Evolutionary conservation across 2,113 vertebrate species (phyloP).

Genomic region (Gavia stellata): DNA sequence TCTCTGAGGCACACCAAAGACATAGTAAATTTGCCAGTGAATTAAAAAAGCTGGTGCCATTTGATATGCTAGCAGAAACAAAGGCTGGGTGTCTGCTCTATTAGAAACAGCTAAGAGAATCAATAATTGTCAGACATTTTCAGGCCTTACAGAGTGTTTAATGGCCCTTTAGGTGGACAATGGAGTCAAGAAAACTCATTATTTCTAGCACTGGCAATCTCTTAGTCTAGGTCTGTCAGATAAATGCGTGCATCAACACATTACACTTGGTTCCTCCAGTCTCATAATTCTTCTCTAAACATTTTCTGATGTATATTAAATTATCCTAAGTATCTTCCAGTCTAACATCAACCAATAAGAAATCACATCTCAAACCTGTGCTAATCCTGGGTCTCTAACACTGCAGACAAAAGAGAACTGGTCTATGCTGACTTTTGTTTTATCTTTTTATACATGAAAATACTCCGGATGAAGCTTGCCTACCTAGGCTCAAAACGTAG

Average conservation of each 20-base stretch:
- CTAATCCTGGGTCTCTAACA: neutral
- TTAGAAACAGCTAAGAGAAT: neutral
- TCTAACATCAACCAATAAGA: neutral
- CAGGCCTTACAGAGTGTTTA: neutral
- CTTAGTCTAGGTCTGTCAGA: neutral
- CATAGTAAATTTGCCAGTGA: neutral
- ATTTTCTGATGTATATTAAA: neutral
- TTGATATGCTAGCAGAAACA: neutral
- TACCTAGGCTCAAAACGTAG: neutral
- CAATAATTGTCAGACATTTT: neutral
- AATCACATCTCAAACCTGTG: neutral
- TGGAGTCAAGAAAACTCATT: neutral
- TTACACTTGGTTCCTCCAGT: neutral
- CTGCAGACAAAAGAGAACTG: neutral
- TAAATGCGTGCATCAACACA: neutral
- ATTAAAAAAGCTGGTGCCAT: neutral
- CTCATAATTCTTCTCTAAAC: neutral
- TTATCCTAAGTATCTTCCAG: neutral
- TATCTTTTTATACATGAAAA: neutral
- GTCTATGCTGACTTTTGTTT: neutral
- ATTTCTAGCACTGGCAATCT: neutral
- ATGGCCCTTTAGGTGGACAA: neutral
- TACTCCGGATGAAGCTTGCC: neutral
- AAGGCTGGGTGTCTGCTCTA: neutral
- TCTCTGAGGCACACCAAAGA: neutral